Conservation (phyloP, 37 sponge, comb jelly and placozoan species). For the Halisarca cf. caerulea region DNA sequence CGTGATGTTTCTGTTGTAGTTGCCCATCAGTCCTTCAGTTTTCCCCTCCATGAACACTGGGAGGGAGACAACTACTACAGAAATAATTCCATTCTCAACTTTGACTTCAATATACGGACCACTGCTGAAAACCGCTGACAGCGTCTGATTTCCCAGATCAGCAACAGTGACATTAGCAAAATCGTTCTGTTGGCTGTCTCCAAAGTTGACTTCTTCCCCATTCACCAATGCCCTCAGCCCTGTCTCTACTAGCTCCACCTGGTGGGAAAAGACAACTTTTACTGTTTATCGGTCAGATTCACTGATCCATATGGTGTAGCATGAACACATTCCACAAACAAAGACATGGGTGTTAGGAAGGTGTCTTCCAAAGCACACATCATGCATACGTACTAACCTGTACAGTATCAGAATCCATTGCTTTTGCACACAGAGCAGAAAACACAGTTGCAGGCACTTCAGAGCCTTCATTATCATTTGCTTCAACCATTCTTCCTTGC, state of each 20-base stretch:
- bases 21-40: slow-evolving; percentile 46
- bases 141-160: slow-evolving; percentile 5
- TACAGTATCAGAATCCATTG: slow-evolving; percentile 5
- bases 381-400: neutral
- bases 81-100: slow-evolving; percentile 33
- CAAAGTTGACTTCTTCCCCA: slow-evolving; percentile 21
- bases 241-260: neutral
- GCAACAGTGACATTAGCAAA: slow-evolving; percentile 21
- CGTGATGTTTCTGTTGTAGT: slow-evolving; percentile 27
- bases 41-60: neutral
- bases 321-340: too few relatives aligned
- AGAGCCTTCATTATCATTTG: slow-evolving; percentile 7
- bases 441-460: neutral
- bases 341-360: too few relatives aligned
- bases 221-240: slow-evolving; percentile 16
- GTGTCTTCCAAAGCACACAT: too few relatives aligned
- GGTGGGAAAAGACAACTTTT: too few relatives aligned
- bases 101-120: slow-evolving; percentile 26
- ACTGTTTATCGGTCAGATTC: too few relatives aligned
- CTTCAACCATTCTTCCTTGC: slow-evolving; percentile 67
- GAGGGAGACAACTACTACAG: slow-evolving; percentile 24
- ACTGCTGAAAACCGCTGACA: slow-evolving; percentile 22
- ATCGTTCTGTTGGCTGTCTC: neutral
- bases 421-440: neutral
- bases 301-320: too few relatives aligned